Base-by-base conservation (phyloP, 2,888 invertebrate species). In the Sphaerophoria taeniata region DNA sequence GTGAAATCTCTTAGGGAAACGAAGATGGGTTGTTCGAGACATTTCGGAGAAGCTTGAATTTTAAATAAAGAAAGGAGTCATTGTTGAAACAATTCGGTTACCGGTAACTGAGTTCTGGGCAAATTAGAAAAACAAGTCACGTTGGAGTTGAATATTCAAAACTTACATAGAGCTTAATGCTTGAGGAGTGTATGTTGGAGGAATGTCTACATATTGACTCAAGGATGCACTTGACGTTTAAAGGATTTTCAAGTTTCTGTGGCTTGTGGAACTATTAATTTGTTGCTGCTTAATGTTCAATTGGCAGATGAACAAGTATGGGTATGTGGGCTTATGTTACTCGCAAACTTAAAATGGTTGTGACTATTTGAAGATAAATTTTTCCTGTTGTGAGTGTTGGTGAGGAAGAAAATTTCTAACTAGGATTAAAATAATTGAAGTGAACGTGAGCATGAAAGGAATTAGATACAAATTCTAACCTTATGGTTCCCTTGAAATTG, bases 211-310 rank as follows among this genome's bases (percentile, higher is more conserved):
- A 53, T 24, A 24, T 81, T 65, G 60, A 67, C 71, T 47, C 31
- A 53, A 81, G 80, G 75, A 75, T 76, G 75, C 81, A 81, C 71
- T 75, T 81, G 81, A 81, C 81, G 75, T 75, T 60, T 71, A 81
- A 76, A 53, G 71, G 71, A 76, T 69, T 74, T 67, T 31, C 53
- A 67, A 51, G 78, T 67, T 72, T 69, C 16, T 61, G 45, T 73
- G 67, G 53, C 36, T 71, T 56, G 71, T 45, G 45, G 33, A 31
- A 72, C 49, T 16, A 31, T 31, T 47, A 60, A 61, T 67, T 73
- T 79, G 79, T 73, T 79, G 67, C 39, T 49, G 51, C 33, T 33
- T 45, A 71, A 81, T 76, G 75, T 81, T 71, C 75, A 81, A 81
- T 75, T 76, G 75, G 71, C 58, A 75, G 76, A 75, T 76, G 71